A percentile compares a stretch with the other conserved stretches of the same genome.
phyloP scores from a whole-genome alignment of 1,140 invertebrate species.

The Drosophila auraria region DNA sequence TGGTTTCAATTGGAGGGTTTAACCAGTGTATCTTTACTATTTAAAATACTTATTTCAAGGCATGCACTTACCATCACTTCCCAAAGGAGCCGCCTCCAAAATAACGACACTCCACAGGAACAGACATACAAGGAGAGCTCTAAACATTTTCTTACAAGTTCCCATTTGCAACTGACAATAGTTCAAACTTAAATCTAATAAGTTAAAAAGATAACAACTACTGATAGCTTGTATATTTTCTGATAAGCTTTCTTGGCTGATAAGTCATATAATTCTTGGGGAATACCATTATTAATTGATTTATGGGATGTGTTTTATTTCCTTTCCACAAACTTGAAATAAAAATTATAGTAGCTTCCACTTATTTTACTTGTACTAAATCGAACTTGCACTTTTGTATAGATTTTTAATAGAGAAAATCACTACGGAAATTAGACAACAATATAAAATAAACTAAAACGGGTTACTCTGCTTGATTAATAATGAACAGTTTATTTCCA shows the following conservation, averaged over 20 bases:
- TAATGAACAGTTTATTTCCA: not conserved
- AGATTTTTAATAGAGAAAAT: too few relatives aligned
- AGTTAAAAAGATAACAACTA: not conserved
- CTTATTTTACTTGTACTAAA: too few relatives aligned
- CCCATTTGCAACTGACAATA: slow-evolving; percentile 4
- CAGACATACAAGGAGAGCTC: slow-evolving; percentile 1
- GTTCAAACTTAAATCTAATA: not conserved
- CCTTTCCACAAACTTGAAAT: too few relatives aligned
- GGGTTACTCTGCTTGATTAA: too few relatives aligned
- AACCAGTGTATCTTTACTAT: not conserved
- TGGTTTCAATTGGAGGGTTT: too few relatives aligned
- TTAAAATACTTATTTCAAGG: not conserved
- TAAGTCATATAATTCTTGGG: not conserved
- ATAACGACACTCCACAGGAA: not conserved
- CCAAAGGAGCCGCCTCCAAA: slow-evolving; percentile 1
- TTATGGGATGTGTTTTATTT: too few relatives aligned
- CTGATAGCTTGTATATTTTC: not conserved
- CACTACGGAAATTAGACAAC: too few relatives aligned
- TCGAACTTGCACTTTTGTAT: too few relatives aligned
- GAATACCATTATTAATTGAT: not conserved
- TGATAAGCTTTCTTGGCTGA: not conserved
- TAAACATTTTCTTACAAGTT: slow-evolving; percentile 15
- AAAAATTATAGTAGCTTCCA: too few relatives aligned
- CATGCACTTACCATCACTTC: not conserved
- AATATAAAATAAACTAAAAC: not conserved